Base-by-base conservation (phyloP, 2,113 vertebrate genomes). In the Salvelinus sp. region DNA sequence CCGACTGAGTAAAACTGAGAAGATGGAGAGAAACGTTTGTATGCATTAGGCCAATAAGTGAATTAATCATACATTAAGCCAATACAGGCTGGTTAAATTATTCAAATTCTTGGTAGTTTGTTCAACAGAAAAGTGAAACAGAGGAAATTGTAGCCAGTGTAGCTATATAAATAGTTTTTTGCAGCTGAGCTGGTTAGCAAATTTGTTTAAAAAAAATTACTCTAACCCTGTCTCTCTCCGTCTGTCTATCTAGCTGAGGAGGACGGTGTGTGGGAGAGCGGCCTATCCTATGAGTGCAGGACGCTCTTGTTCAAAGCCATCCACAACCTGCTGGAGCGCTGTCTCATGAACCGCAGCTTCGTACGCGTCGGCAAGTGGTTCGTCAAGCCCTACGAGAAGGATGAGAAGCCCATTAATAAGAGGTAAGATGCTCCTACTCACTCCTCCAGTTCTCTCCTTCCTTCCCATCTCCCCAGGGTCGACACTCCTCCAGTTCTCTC, bases 361-460 rank as follows among this genome's bases (percentile, higher is more conserved):
- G 96, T 98, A 62, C 96, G 98, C 76, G 96, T 99, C 64, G 97
- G 98, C 65, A 97, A 95, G 76, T 99, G 98, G 98, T 99, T 99
- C 80, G 97, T 99, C 74, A 99, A 98, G 91, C 98, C 98, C 30
- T 98, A 99, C 63, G 97, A 98, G 90, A 99, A 98, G 79, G 97
- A 98, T 84, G 97, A 98, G 89, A 99, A 98, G 91, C 97, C 95
- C 77, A 95, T 98, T 76, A 98, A 97, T 91, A 99, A 98, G 91
- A 98, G 97, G 97, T 99, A 93, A 85, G 89, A 22, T 62, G n/a
- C n/a, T 62, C n/a, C 58, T 54, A 54, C 58, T 62, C 6, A 10
- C 58, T 16, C n/a, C 5, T 62, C 54, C 20, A 33, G 33, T 44
- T 44, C 54, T 20, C 18, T 20, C 7, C 0, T 62, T 7, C 58